These are phyloP conservation scores for Panopea generosa DNA, from an alignment of 2,888 invertebrate species.

Conservation along the genomic window DNA sequence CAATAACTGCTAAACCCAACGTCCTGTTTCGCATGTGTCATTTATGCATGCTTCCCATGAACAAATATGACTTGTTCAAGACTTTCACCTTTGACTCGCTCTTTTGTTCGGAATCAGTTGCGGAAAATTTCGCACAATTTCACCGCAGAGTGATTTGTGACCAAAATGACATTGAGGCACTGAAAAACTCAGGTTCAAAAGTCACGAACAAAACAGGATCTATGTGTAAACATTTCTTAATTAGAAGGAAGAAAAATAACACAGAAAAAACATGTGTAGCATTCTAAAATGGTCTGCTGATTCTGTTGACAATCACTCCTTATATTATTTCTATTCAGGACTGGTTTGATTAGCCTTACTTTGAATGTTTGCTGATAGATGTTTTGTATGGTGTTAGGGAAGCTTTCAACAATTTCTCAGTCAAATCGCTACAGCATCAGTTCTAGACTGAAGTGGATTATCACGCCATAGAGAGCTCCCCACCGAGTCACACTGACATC, in stretches of 20 bases:
- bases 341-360: too few species aligned
- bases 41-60: constrained; percentile 8
- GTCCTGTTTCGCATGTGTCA: constrained; percentile 28
- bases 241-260: constrained; percentile 18
- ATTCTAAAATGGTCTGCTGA: constrained; percentile 4
- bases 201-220: constrained; percentile 19
- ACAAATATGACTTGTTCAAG: constrained; percentile 50
- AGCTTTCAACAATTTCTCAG: too few species aligned
- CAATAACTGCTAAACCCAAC: constrained; percentile 32
- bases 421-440: too few species aligned
- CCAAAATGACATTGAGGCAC: constrained; percentile 13
- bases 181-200: constrained; percentile 24
- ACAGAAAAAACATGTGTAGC: too few species aligned
- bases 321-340: too few species aligned
- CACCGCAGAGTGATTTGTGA: constrained; percentile 9
- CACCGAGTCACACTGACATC: too few species aligned
- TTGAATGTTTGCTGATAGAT: too few species aligned
- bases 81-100: constrained; percentile 57
- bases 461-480: too few species aligned
- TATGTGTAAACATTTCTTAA: constrained; percentile 31
- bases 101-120: constrained; percentile 29
- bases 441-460: too few species aligned
- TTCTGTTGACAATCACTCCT: too few species aligned
- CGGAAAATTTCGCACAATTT: constrained; percentile 28
- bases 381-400: too few species aligned